Evolutionary conservation across 2,797 vertebrate genomes (phyloP).

Genomic region (Notoglanidium macrostoma): DNA sequence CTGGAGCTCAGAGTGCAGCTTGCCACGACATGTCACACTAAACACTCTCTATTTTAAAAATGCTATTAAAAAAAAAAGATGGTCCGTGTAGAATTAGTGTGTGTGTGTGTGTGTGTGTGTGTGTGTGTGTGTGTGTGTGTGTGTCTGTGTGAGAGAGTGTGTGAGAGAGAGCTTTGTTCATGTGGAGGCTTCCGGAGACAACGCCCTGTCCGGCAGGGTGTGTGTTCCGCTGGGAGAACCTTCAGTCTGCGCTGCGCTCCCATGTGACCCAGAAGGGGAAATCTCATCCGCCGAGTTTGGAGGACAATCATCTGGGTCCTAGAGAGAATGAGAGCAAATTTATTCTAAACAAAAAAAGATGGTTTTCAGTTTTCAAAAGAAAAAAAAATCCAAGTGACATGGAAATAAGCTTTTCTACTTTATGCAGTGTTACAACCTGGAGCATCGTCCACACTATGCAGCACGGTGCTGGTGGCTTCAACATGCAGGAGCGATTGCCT

Average conservation of each 20-base stretch:
- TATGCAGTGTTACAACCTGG: neutral
- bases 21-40: neutral
- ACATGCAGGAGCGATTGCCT: neutral
- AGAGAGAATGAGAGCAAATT: neutral
- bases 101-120: neutral
- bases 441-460: neutral
- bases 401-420: neutral
- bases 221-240: neutral
- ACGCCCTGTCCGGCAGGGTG: slow-evolving; percentile 20
- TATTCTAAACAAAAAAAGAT: neutral
- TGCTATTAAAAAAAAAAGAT: neutral
- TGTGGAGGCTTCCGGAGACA: slow-evolving; percentile 9
- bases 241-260: neutral
- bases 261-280: neutral
- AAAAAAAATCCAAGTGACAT: neutral
- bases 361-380: neutral
- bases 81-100: neutral
- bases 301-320: slow-evolving; percentile 46
- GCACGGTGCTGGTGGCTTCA: neutral
- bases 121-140: slow-evolving; percentile 6
- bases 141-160: neutral
- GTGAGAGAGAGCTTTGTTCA: neutral
- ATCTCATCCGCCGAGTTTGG: slow-evolving; percentile 10
- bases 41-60: neutral
- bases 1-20: neutral